Evolutionary conservation across 2,113 vertebrate species (phyloP).

Genomic region (Thalassoma bifasciatum): DNA sequence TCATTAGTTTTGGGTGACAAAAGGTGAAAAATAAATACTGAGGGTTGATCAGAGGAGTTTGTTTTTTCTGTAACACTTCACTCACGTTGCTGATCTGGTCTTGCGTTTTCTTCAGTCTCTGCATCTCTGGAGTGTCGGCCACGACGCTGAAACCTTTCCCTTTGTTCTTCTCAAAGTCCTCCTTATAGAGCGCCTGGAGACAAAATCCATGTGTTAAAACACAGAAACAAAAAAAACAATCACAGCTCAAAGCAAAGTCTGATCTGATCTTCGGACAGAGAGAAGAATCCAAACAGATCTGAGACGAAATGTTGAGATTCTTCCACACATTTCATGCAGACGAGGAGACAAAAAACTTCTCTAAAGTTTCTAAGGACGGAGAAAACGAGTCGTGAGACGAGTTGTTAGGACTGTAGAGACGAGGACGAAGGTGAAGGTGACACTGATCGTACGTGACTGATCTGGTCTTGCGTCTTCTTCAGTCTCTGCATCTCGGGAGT

Average conservation of each 20-base stretch:
- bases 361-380: neutral
- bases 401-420: conserved; percentile 4
- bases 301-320: no score
- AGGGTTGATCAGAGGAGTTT: no score
- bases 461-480: conserved; percentile 95
- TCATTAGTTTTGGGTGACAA: no score
- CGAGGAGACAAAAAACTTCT: neutral
- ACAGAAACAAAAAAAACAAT: neutral
- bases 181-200: conserved; percentile 93
- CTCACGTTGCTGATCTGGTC: conserved; percentile 96
- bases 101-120: conserved; percentile 94
- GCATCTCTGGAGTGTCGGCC: conserved; percentile 92
- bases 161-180: conserved; percentile 96
- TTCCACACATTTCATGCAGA: conserved; percentile 6
- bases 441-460: conserved; percentile 89
- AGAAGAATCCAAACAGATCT: no score
- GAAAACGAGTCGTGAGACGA: neutral
- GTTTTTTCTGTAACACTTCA: no score
- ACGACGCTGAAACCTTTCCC: conserved; percentile 94
- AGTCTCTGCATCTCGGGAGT: conserved; percentile 93
- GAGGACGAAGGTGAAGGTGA: neutral
- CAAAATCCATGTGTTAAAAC: neutral
- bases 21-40: no score
- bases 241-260: no score
- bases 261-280: no score